Percentiles rank a stretch among this genome's conserved stretches.
These are phyloP conservation scores for Phalanger gymnotis DNA, from an alignment of 2,797 vertebrate genomes.

Conservation along the genomic window DNA sequence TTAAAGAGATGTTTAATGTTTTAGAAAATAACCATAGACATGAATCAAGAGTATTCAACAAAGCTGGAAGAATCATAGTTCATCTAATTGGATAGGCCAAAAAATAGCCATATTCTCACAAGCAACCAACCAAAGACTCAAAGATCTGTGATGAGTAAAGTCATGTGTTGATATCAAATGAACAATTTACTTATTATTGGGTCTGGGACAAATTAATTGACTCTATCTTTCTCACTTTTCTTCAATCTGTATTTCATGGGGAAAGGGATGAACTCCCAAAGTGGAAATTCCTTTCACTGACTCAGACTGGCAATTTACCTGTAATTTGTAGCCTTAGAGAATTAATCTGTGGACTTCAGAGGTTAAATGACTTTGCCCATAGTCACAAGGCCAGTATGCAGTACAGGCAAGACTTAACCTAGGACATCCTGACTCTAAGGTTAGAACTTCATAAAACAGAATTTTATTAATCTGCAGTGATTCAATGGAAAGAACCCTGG, in stretches of 20 bases:
- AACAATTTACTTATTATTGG: background rate
- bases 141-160: background rate
- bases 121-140: background rate
- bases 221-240: slow-evolving; percentile 8
- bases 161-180: slow-evolving; percentile 2
- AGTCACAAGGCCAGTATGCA: background rate
- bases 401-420: background rate
- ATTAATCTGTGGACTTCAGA: background rate
- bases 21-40: background rate
- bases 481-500: background rate
- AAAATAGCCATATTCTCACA: no score
- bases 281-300: background rate
- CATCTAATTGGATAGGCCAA: no score
- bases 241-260: background rate
- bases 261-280: background rate
- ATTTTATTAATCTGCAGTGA: background rate
- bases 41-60: background rate
- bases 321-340: background rate
- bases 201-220: background rate
- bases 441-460: background rate
- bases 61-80: background rate
- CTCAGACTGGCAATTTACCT: background rate
- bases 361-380: background rate
- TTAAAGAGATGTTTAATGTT: background rate
- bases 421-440: background rate